Evolutionary conservation across 2,888 invertebrate species (phyloP).

Genomic region (Atherix ibis): DNA sequence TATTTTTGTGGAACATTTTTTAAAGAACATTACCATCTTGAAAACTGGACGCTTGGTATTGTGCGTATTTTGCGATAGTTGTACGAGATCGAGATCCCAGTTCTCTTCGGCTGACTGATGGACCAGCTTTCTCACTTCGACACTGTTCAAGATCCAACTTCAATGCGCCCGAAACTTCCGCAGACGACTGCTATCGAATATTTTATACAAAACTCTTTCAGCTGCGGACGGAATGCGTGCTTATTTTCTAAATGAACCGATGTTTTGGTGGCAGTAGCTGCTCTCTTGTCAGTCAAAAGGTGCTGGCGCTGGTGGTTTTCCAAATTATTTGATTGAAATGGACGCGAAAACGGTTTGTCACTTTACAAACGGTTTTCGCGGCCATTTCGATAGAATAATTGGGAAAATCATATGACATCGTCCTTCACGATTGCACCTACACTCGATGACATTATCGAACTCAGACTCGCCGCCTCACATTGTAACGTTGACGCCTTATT

Average conservation of each 20-base stretch:
- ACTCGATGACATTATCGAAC: slow-evolving; percentile 16
- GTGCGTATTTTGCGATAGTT: slow-evolving; percentile 93
- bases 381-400: slow-evolving; percentile 62
- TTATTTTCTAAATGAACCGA: slow-evolving; percentile 91
- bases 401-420: slow-evolving; percentile 39
- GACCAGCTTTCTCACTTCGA: slow-evolving; percentile 86
- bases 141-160: slow-evolving; percentile 88
- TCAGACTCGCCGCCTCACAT: slow-evolving; percentile 31
- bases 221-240: slow-evolving; percentile 88
- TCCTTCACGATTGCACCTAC: slow-evolving; percentile 29
- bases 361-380: slow-evolving; percentile 52
- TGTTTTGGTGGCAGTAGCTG: slow-evolving; percentile 82
- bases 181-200: slow-evolving; percentile 95
- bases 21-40: slow-evolving; percentile 69
- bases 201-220: slow-evolving; percentile 94
- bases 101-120: slow-evolving; percentile 96
- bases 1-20: too few relatives aligned
- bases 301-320: slow-evolving; percentile 57
- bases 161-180: slow-evolving; percentile 85
- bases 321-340: slow-evolving; percentile 51
- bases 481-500: slow-evolving; percentile 21
- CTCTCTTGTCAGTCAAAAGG: slow-evolving; percentile 75
- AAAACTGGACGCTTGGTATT: slow-evolving; percentile 97
- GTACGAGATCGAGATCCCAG: slow-evolving; percentile 90
- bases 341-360: slow-evolving; percentile 51